Base-by-base conservation (phyloP, 2,797 vertebrate species). In the Macropodus opercularis region DNA sequence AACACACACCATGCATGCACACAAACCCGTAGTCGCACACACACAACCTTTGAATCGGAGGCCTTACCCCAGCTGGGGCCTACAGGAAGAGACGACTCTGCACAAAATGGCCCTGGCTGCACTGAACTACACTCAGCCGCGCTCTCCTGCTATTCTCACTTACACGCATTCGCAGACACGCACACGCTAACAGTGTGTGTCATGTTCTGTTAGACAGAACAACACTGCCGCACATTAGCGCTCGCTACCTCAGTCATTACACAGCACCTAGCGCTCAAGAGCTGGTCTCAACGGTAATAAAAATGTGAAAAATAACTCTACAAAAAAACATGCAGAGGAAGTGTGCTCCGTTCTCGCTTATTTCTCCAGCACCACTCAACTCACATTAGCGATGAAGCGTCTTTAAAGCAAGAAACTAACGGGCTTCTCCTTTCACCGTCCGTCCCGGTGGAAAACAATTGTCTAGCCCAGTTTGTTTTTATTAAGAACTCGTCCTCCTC, bases 11-110 rank as follows among this genome's bases (percentile, higher is more conserved):
- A 93, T 51, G 68, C 80, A 21, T 47, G 46, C 69, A 78, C 49
- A 66, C 60, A 70, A 43, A 75, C 67, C 63, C 27, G 38, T 80
- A 48, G 65, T 8, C 72, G 47, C 72, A 74, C 75, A 69, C 79
- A 71, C 77, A 81, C 65, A 75, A 40, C 58, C 81, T 93, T 94
- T 95, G 95, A 97, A 94, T 96, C 94, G 86, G 93, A 93, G 93
- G 92, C 91, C 92, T 92, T 93, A 94, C 92, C 92, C 95, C 94
- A 96, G 95, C 95, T 96, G 95, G 94, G 94, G 93, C 93, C 94
- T 84, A 87, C 87, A 91, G 86, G 86, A 90, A 95, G 94, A 95
- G 94, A 92, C 89, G 89, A 93, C 90, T 94, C 87, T 85, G 93
- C 92, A 94, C 94, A 96, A 95, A 95, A 92, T 91, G 93, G 93